phyloP scores from a whole-genome alignment of 2,113 vertebrate species.

The Formicarius rufipectus region DNA sequence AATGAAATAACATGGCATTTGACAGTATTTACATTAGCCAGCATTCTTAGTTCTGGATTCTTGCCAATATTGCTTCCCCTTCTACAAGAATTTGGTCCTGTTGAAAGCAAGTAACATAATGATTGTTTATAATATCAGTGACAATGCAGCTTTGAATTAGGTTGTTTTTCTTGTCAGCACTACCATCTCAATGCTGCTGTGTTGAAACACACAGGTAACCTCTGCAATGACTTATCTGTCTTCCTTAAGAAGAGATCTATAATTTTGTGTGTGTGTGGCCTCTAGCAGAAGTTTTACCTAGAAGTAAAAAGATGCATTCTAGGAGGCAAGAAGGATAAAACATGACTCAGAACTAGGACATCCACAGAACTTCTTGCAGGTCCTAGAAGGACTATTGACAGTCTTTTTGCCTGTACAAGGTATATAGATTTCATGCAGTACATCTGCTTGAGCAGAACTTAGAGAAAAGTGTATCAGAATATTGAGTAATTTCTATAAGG shows the following conservation, averaged over 20 bases:
- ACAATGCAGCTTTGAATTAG: background rate
- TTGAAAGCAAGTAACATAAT: background rate
- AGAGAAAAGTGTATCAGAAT: background rate
- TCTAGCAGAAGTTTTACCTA: background rate
- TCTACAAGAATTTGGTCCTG: background rate
- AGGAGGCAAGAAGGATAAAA: background rate
- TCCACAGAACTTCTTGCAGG: background rate
- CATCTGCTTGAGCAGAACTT: background rate
- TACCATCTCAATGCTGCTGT: background rate
- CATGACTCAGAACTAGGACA: background rate
- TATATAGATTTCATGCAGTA: background rate
- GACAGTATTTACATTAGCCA: background rate
- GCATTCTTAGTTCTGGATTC: background rate
- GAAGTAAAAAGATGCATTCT: background rate
- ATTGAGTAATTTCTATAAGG: background rate
- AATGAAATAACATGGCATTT: background rate
- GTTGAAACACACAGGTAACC: background rate
- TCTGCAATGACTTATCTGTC: background rate
- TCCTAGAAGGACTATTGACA: background rate
- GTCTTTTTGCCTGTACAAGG: background rate
- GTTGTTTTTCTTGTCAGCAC: background rate
- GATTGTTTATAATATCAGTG: background rate
- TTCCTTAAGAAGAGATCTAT: background rate
- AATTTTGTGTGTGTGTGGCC: background rate
- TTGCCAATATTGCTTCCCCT: rapidly evolving